These are phyloP conservation scores for Achatina immaculata DNA, from an alignment of 1,140 invertebrate genomes.

Conservation along the genomic window DNA sequence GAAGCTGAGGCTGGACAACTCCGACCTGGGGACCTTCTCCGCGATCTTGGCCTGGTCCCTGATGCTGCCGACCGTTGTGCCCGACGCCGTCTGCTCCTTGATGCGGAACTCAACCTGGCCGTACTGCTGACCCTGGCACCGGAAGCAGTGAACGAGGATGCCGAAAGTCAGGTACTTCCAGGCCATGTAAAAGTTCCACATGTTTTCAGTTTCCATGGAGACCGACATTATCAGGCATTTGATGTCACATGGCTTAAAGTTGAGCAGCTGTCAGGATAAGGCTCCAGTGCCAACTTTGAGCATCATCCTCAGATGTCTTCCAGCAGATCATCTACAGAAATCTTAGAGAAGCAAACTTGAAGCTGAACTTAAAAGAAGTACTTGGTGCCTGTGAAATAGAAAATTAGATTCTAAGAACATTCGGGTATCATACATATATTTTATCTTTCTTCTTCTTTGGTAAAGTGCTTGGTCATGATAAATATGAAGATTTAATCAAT, in stretches of 20 bases:
- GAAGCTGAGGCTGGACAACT: constrained; percentile 37
- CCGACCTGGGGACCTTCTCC: constrained; percentile 24
- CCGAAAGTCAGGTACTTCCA: neutral
- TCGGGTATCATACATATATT: too few relatives aligned
- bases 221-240: neutral
- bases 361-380: too few relatives aligned
- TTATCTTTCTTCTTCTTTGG: too few relatives aligned
- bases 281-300: too few relatives aligned
- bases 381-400: too few relatives aligned
- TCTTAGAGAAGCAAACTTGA: neutral
- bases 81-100: constrained; percentile 38
- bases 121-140: constrained; percentile 13
- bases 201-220: neutral
- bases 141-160: neutral
- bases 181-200: neutral
- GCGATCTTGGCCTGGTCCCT: constrained; percentile 27
- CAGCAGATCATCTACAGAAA: neutral
- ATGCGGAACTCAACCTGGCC: constrained; percentile 42
- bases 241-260: too few relatives aligned
- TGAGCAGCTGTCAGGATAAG: too few relatives aligned
- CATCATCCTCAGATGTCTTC: neutral
- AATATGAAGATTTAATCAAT: too few relatives aligned
- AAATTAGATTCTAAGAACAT: too few relatives aligned
- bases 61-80: constrained; percentile 46
- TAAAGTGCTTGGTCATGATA: too few relatives aligned